Evolutionary conservation across 2,797 vertebrate genomes (phyloP).

Genomic region (Girardinus metallicus): DNA sequence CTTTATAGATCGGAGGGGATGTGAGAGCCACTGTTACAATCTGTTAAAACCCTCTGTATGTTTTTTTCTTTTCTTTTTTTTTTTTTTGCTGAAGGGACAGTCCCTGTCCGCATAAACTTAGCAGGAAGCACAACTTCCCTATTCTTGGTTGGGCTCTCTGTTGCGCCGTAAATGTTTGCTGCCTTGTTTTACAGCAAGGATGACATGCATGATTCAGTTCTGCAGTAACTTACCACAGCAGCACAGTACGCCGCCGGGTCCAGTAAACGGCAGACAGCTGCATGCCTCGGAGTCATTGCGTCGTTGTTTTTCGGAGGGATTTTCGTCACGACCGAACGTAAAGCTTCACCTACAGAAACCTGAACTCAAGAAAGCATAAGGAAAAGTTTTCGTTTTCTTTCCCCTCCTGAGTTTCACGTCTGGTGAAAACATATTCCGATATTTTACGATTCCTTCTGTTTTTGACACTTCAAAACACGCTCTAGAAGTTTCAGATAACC

Average conservation of each 20-base stretch:
- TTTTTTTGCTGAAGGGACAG: conserved; percentile 26
- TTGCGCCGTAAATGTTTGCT: conserved; percentile 25
- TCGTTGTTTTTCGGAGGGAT: conserved; percentile 1
- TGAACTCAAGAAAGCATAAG: conserved; percentile 15
- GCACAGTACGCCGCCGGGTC: conserved; percentile 21
- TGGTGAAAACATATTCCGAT: neutral
- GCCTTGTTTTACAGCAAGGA: conserved; percentile 18
- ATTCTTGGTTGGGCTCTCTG: conserved; percentile 1
- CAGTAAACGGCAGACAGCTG: conserved; percentile 27
- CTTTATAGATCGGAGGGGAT: conserved; percentile 1
- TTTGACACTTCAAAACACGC: too few relatives aligned
- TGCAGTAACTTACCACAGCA: conserved; percentile 32
- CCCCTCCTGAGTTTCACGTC: neutral
- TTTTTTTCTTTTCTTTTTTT: conserved; percentile 21
- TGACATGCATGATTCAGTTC: conserved; percentile 27
- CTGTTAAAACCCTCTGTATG: conserved; percentile 11
- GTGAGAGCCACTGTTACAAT: conserved; percentile 25
- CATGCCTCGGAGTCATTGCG: conserved; percentile 17
- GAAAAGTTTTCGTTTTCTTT: neutral
- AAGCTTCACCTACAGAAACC: conserved; percentile 45
- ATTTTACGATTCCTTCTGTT: too few relatives aligned
- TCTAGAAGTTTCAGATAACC: neutral
- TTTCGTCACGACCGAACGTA: conserved; percentile 12
- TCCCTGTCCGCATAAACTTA: conserved; percentile 35
- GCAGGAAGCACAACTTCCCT: conserved; percentile 42